Percentiles rank a stretch among this genome's conserved stretches.
Evolutionary conservation across 2,797 vertebrate species (phyloP).

Genomic region (Melanotaenia pygmaea): DNA sequence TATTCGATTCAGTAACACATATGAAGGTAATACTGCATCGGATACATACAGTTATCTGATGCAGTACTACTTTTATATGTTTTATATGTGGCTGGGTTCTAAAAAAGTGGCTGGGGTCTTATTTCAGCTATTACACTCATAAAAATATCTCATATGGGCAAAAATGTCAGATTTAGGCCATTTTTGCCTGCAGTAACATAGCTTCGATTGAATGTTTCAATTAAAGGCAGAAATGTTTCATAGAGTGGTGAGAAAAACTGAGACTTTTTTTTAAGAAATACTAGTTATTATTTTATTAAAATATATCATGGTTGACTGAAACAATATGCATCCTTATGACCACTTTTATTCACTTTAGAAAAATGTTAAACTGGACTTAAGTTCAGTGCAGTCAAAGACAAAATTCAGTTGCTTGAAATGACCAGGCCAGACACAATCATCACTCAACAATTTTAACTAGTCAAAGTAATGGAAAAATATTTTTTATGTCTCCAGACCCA

Average conservation of each 20-base stretch:
- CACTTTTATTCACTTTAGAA: not conserved
- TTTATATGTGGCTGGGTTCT: too few species aligned
- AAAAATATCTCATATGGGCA: too few species aligned
- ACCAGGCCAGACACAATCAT: not conserved
- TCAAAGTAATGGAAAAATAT: not conserved
- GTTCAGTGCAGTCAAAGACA: too few species aligned
- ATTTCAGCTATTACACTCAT: too few species aligned
- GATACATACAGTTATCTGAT: too few species aligned
- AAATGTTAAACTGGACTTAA: not conserved
- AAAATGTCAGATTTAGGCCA: too few species aligned
- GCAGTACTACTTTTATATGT: too few species aligned
- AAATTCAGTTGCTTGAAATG: not conserved
- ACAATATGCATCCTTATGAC: not conserved
- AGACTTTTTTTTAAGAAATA: not conserved
- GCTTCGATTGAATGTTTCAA: too few species aligned
- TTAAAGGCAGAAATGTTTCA: not conserved
- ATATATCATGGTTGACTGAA: not conserved
- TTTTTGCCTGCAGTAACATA: too few species aligned
- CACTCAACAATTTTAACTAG: not conserved
- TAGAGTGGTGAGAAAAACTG: not conserved
- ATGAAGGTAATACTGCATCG: too few species aligned
- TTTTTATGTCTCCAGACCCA: not conserved
- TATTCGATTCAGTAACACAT: too few species aligned
- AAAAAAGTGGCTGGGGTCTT: too few species aligned
- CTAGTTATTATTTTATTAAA: not conserved